phyloP scores from a whole-genome alignment of 92 coral and sea anemone species.

The Phenganax subtilis region DNA sequence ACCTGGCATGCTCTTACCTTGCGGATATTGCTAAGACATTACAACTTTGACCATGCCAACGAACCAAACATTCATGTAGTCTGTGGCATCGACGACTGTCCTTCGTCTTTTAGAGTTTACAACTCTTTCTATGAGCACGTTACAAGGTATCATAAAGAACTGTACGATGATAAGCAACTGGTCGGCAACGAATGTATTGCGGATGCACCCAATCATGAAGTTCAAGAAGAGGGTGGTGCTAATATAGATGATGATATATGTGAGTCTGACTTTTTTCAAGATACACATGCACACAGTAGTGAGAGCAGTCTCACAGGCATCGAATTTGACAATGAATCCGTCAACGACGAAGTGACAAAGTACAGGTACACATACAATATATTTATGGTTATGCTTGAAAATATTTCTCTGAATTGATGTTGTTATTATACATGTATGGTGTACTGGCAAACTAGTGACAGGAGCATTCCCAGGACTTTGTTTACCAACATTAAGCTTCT shows the following conservation, averaged over 20 bases:
- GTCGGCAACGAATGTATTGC: not conserved
- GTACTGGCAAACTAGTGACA: too few relatives aligned
- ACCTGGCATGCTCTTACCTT: constrained; percentile 8
- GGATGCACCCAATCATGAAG: not conserved
- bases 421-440: too few relatives aligned
- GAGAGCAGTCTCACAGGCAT: not conserved
- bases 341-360: not conserved
- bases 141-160: constrained; percentile 23
- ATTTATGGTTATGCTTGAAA: not conserved
- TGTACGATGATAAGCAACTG: not conserved
- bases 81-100: constrained; percentile 40
- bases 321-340: not conserved
- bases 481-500: not conserved
- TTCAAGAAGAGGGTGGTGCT: too few relatives aligned
- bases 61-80: constrained; percentile 38
- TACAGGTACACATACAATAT: constrained; percentile 1
- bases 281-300: not conserved
- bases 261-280: not conserved
- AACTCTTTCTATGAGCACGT: constrained; percentile 44
- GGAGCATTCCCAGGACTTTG: not conserved
- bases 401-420: not conserved
- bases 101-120: constrained; percentile 31
- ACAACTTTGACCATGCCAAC: constrained; percentile 38
- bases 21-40: constrained; percentile 29
- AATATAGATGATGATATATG: not conserved